Evolutionary conservation across 2,113 vertebrate genomes (phyloP).

Genomic region (Pseudopipra pipra): DNA sequence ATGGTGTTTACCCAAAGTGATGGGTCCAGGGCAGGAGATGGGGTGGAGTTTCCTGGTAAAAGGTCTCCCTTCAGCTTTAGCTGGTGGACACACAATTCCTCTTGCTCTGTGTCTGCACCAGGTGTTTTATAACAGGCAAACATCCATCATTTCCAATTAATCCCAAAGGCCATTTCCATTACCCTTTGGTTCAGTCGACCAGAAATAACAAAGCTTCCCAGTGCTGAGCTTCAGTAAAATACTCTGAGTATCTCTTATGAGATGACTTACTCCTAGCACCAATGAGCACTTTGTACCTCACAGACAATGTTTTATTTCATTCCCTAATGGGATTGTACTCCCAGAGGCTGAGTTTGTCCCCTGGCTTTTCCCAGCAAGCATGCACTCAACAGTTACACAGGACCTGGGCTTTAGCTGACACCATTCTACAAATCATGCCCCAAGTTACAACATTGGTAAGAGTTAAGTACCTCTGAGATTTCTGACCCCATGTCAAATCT

Average conservation of each 20-base stretch:
- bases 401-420: not conserved
- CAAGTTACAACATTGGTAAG: not conserved
- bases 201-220: not conserved
- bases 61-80: not conserved
- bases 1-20: conserved; percentile 11
- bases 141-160: conserved; percentile 27
- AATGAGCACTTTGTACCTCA: not conserved
- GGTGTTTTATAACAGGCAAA: conserved; percentile 35
- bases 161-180: conserved; percentile 50
- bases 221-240: not conserved
- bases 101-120: conserved; percentile 25
- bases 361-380: not conserved
- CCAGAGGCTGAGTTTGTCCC: not conserved
- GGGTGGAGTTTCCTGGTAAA: not conserved
- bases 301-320: not conserved
- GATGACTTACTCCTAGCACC: not conserved
- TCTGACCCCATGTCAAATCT: not conserved
- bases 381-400: not conserved
- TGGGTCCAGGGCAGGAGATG: not conserved
- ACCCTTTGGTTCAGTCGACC: not conserved
- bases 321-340: not conserved
- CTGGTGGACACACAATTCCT: conserved; percentile 24
- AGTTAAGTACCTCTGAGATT: not conserved
- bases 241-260: not conserved
- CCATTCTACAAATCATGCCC: not conserved